Evolutionary conservation across 2,888 invertebrate genomes (phyloP), one percentile per base, ranked within the genome.

Genomic region (Physocephala rufipes): DNA sequence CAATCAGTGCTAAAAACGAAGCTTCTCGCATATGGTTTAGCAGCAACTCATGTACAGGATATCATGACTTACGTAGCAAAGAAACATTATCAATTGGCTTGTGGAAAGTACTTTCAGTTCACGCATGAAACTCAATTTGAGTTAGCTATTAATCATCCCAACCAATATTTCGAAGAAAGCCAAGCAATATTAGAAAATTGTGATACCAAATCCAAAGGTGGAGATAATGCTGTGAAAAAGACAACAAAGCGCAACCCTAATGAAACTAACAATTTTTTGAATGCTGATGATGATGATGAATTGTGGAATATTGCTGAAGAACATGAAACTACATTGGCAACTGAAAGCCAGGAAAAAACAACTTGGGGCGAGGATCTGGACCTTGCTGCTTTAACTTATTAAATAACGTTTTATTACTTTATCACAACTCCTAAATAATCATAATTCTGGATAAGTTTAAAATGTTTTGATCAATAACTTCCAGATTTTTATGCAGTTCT

Each of bases 121-220:
- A 88, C 89, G 0, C 94, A 94, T 76, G 90, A 90, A 77, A 86
- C 88, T 5, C 87, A 89, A n/a, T 81, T 90, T 16, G 91, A 90
- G 51, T 87, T 90, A 53, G 90, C 91, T 2, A 91, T 96, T 51
- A 91, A 91, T 82, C 97, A 98, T 87, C 98, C 98, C 0, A 97
- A 97, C 87, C 93, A 93, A 76, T 98, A 93, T 86, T 97, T 94
- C 85, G 91, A 92, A 79, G 94, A 95, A 81, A 95, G 93, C 80
- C 90, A 90, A 78, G 90, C 89, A 76, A 78, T 91, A 12, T 81
- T 86, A 83, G 86, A 83, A 15, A 83, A 82, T 72, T 78, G 85
- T 2, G 77, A 77, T 1, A 69, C 74, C 1, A 75, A 71, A 67
- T 65, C 59, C 21, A 2, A 24, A 1, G 26, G 43, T 19, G 47